Conservation (phyloP, 2,888 invertebrate species). For the Cheiracanthium punctorium region DNA sequence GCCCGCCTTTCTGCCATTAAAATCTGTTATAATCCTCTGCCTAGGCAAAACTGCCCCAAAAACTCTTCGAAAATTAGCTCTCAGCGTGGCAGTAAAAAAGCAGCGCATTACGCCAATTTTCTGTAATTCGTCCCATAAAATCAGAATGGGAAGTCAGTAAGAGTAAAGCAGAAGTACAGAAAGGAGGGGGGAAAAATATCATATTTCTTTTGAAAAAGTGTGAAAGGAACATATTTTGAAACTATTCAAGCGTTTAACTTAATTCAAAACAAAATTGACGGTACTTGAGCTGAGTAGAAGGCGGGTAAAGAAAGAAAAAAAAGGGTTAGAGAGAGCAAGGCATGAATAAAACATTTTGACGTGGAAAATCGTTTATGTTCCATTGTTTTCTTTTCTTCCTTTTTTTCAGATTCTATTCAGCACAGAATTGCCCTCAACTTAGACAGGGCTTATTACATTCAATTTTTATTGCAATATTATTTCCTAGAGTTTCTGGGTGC, state of each 20-base stretch:
- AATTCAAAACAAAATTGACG: conserved; percentile 8
- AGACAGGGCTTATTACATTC: conserved; percentile 13
- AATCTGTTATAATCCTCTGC: no score
- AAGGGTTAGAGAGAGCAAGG: neutral
- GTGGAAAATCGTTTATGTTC: neutral
- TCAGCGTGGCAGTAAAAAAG: neutral
- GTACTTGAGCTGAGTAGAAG: neutral
- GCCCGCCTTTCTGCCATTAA: no score
- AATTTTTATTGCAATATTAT: neutral
- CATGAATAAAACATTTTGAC: conserved; percentile 10
- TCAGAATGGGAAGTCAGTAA: neutral
- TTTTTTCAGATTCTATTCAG: neutral
- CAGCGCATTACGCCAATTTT: neutral
- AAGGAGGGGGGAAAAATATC: neutral
- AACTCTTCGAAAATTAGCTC: neutral
- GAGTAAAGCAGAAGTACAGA: neutral
- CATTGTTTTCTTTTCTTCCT: neutral
- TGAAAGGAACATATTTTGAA: neutral
- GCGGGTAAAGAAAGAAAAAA: neutral
- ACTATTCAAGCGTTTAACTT: conserved; percentile 10
- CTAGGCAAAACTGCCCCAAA: no score
- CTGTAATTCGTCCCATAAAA: neutral
- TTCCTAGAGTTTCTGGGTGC: neutral
- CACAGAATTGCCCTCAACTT: neutral
- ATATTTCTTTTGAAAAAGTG: neutral